These are phyloP conservation scores for Athene cunicularia DNA, from an alignment of 2,113 vertebrate genomes.

Conservation along the genomic window DNA sequence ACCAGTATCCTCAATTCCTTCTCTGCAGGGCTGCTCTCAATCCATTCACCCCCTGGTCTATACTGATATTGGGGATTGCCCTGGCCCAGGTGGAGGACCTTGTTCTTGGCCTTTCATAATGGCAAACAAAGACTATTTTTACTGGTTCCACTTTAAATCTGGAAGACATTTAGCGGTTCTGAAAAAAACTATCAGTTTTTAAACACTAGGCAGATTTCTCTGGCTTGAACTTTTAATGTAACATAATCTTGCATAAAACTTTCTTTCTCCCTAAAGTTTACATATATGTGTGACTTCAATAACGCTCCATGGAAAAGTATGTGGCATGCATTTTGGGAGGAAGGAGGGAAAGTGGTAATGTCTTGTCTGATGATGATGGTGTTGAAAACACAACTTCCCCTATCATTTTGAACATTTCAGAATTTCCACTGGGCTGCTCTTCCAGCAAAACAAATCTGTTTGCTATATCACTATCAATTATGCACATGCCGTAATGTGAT, in stretches of 20 bases:
- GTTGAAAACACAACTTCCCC: not conserved
- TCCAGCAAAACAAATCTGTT: not conserved
- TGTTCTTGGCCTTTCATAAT: not conserved
- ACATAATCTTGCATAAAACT: not conserved
- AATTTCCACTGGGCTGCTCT: not conserved
- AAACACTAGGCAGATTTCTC: not conserved
- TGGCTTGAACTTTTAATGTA: not conserved
- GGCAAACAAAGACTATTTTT: not conserved
- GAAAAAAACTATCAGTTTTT: not conserved
- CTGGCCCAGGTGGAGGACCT: not conserved
- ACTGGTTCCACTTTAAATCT: not conserved
- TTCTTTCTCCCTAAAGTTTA: not conserved
- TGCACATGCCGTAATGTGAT: not conserved
- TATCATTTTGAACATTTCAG: not conserved
- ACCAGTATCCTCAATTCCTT: not conserved
- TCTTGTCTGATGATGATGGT: not conserved
- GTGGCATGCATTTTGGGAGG: not conserved
- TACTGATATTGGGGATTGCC: not conserved
- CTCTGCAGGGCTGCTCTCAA: not conserved
- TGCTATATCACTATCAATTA: not conserved
- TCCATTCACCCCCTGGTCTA: not conserved
- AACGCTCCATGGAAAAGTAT: not conserved
- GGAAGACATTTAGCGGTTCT: not conserved
- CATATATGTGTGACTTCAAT: fast-evolving
- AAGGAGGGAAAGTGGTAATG: not conserved